phyloP scores from a whole-genome alignment of 2,888 invertebrate genomes.

The Drepana falcataria region DNA sequence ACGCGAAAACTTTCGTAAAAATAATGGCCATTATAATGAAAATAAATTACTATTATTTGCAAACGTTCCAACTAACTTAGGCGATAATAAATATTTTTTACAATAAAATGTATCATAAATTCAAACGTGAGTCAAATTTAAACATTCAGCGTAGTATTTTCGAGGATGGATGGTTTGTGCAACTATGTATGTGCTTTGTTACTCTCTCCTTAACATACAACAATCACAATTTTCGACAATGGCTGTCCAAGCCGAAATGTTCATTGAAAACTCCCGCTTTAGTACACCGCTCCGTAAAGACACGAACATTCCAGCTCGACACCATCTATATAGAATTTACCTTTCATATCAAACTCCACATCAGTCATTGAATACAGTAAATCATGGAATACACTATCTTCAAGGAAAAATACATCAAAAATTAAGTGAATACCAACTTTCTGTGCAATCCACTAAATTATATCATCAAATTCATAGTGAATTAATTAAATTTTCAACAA shows the following conservation, averaged over 20 bases:
- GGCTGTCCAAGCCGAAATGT: conserved; percentile 19
- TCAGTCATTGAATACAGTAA: conserved; percentile 66
- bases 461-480: conserved; percentile 44
- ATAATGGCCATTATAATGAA: conserved; percentile 58
- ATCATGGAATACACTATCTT: conserved; percentile 65
- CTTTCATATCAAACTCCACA: conserved; percentile 57
- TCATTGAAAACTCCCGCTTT: conserved; percentile 11
- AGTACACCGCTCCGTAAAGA: conserved; percentile 6
- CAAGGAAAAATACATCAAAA: conserved; percentile 74
- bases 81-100: conserved; percentile 74
- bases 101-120: conserved; percentile 79
- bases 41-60: conserved; percentile 74
- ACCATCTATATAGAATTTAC: conserved; percentile 46
- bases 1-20: conserved; percentile 54
- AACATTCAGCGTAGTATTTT: conserved; percentile 72
- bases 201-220: conserved; percentile 64
- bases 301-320: conserved; percentile 5
- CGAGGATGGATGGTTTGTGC: conserved; percentile 78
- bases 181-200: conserved; percentile 75
- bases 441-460: conserved; percentile 74
- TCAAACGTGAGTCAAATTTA: conserved; percentile 75
- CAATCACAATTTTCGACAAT: conserved; percentile 62
- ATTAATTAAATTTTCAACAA: conserved; percentile 62
- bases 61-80: conserved; percentile 75
- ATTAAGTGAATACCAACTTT: conserved; percentile 77